Base-by-base conservation (phyloP, 2,797 vertebrate species). In the Clamator glandarius region DNA sequence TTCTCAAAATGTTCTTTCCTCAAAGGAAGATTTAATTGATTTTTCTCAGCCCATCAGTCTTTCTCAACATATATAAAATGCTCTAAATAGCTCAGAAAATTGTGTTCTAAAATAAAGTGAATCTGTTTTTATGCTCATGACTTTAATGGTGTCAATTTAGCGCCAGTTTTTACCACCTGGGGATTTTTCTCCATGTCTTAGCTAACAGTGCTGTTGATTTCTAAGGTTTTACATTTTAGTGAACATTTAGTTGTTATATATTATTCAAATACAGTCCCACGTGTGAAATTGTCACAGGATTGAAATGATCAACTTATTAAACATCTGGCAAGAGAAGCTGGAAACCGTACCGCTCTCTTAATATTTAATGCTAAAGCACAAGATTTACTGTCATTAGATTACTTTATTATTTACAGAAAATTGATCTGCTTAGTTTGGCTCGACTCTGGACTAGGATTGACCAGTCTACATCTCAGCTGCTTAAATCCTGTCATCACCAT, bases 1-100 rank as follows among this genome's bases (percentile, higher is more conserved):
- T 87, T 70, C 85, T 88, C 41, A 54, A 52, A 50, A 72, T 58
- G 42, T 35, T 94, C 83, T 93, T 92, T 85, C 74, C 77, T 89
- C 26, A 75, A 88, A 94, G 72, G 84, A 84, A 96, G 89, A 93
- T 55, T 36, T 58, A 89, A 85, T 86, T 88, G 76, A 96, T 94
- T 95, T 89, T 86, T 15, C 51, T 86, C 55, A 91, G 79, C 41
- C 84, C 79, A 88, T 95, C 79, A 86, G 69, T 91, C 76, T 88
- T 64, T 73, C 78, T 91, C 75, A 89, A 85, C 76, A 17, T 66
- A 83, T 20, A 78, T 66, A 89, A 96, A 95, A 77, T 31, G 54
- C 76, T 90, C 84, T 50, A 36, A 70, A 83, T 81, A 79, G 67
- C 74, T 94, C 51, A 26, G 66, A 62, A 89, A 91, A 93, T 86